phyloP scores from a whole-genome alignment of 2,113 vertebrate genomes.

The Trichomycterus rosablanca region DNA sequence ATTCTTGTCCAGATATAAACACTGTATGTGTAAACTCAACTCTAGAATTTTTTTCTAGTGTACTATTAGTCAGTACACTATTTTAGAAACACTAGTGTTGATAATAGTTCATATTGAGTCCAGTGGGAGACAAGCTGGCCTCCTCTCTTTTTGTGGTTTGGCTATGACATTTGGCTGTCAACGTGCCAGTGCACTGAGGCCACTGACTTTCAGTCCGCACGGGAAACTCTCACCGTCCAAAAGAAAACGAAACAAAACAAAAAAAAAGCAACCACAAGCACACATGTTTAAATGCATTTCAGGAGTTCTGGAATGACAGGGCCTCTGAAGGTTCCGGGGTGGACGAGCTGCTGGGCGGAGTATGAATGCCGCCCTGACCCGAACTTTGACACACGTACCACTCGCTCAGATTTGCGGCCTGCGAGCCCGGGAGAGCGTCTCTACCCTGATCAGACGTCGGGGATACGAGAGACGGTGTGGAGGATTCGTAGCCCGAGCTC shows the following conservation, averaged over 20 bases:
- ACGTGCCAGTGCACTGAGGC: slow-evolving; percentile 45
- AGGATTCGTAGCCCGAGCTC: slow-evolving; percentile 90
- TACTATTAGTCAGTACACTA: slow-evolving; percentile 47
- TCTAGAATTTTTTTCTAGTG: slow-evolving; percentile 7
- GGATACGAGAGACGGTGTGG: slow-evolving; percentile 84
- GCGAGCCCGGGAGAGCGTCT: slow-evolving; percentile 75
- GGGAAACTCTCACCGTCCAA: slow-evolving; percentile 9
- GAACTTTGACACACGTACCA: slow-evolving; percentile 94
- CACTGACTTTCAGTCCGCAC: slow-evolving; percentile 18
- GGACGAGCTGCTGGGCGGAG: slow-evolving; percentile 65
- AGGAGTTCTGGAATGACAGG: slow-evolving; percentile 60
- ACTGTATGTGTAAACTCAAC: slow-evolving; percentile 14
- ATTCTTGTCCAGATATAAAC: slow-evolving; percentile 5
- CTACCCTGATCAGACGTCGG: slow-evolving; percentile 88
- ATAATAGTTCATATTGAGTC: slow-evolving; percentile 44
- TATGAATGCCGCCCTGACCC: slow-evolving; percentile 69
- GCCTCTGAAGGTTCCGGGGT: slow-evolving; percentile 68
- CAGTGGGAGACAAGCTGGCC: slow-evolving; percentile 49
- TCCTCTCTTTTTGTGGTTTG: slow-evolving; percentile 34
- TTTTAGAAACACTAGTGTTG: slow-evolving; percentile 40
- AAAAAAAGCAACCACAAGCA: slow-evolving; percentile 30
- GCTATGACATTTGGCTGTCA: slow-evolving; percentile 44
- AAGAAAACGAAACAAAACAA: slow-evolving; percentile 11
- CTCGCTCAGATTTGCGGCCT: slow-evolving; percentile 86
- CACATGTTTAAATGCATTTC: slow-evolving; percentile 59